Evolutionary conservation across 2,888 invertebrate genomes (phyloP).

Genomic region (Axea sp.): DNA sequence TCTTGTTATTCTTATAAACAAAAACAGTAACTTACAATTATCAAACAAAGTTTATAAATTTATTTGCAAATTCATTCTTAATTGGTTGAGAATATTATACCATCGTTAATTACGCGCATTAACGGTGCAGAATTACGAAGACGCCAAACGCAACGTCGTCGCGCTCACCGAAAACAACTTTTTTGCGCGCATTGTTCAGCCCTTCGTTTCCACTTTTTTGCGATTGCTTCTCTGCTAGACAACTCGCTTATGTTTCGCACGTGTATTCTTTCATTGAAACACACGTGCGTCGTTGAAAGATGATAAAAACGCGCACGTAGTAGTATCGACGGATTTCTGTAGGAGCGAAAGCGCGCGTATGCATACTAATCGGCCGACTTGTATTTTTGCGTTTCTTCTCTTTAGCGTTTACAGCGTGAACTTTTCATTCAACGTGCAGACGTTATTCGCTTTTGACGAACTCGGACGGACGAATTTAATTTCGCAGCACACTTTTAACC

Average conservation of each 20-base stretch:
- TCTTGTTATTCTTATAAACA: too few relatives aligned
- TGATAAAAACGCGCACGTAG: constrained; percentile 54
- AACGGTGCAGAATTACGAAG: too few relatives aligned
- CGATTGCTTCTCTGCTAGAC: constrained; percentile 33
- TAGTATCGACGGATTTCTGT: constrained; percentile 35
- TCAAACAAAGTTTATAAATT: too few relatives aligned
- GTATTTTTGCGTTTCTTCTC: constrained; percentile 19
- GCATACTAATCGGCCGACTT: constrained; percentile 24
- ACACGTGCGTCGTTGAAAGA: constrained; percentile 45
- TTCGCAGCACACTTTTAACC: background rate
- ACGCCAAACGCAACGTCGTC: constrained; percentile 4
- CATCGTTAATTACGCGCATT: too few relatives aligned
- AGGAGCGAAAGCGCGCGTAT: constrained; percentile 17
- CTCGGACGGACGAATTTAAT: constrained; percentile 14
- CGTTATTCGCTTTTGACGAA: constrained; percentile 18
- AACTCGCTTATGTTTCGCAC: constrained; percentile 45
- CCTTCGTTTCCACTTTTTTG: constrained; percentile 39
- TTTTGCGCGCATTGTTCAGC: constrained; percentile 21
- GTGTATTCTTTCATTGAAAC: constrained; percentile 52
- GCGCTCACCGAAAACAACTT: constrained; percentile 25
- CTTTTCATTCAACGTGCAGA: constrained; percentile 24
- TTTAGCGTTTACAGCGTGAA: constrained; percentile 1
- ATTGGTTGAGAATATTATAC: too few relatives aligned
- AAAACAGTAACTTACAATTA: too few relatives aligned
- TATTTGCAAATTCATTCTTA: too few relatives aligned